These are phyloP conservation scores for Theristicus caerulescens DNA, from an alignment of 2,113 vertebrate species.

Conservation along the genomic window DNA sequence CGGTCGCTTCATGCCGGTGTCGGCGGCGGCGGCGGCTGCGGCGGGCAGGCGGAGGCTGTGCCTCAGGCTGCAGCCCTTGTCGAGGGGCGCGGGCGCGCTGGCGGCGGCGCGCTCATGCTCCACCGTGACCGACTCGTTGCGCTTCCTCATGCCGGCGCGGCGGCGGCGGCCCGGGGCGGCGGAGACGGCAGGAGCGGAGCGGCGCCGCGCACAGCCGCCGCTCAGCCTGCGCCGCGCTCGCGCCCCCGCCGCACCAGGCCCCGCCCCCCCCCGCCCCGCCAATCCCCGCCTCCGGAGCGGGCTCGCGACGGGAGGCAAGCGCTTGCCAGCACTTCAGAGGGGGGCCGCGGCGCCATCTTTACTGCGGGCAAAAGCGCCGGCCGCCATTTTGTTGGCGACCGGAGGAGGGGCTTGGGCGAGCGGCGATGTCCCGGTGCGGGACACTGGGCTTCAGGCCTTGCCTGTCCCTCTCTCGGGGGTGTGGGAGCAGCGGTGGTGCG, in stretches of 20 bases:
- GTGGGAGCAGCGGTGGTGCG: background rate
- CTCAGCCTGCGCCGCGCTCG: background rate
- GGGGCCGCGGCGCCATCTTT: background rate
- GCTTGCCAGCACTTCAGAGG: background rate
- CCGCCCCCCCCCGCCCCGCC: background rate
- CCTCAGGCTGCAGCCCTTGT: constrained; percentile 57
- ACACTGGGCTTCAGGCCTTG: rapidly evolving
- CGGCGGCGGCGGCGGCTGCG: background rate
- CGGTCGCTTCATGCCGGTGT: constrained; percentile 51
- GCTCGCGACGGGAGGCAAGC: background rate
- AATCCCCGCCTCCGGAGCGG: background rate
- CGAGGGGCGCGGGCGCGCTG: background rate
- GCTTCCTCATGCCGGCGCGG: constrained; percentile 46
- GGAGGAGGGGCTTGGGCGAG: background rate
- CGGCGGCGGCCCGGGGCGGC: background rate
- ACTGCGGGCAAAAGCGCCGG: background rate
- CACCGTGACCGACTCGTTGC: constrained; percentile 56
- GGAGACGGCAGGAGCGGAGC: background rate
- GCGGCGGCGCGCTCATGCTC: constrained; percentile 45
- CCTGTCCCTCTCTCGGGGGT: rapidly evolving
- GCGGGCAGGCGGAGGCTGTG: constrained; percentile 46
- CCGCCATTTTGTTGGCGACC: background rate
- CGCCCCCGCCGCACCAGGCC: background rate
- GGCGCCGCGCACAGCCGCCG: background rate
- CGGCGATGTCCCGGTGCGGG: background rate